Percentiles rank a stretch among this genome's conserved stretches.
Conservation (phyloP, 1,140 invertebrate genomes). For the Hylaeus anthracinus region DNA sequence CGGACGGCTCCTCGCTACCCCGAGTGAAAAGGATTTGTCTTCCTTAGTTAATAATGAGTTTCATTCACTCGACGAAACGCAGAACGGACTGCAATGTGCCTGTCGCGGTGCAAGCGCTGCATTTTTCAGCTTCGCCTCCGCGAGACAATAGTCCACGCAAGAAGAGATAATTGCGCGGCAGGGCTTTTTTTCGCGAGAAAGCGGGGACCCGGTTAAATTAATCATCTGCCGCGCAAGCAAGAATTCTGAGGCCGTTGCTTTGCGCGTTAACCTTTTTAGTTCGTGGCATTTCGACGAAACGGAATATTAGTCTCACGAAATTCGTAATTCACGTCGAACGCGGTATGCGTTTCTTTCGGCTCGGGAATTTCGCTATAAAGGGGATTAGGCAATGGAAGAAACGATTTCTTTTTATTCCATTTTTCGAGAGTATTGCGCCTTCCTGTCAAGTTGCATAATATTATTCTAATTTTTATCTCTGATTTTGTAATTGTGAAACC, state of each 20-base stretch:
- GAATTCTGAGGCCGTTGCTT: constrained; percentile 10
- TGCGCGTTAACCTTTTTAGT: constrained; percentile 23
- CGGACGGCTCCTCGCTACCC: constrained; percentile 5
- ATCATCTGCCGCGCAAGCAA: constrained; percentile 49
- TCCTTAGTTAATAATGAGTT: constrained; percentile 48
- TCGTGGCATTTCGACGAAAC: constrained; percentile 14
- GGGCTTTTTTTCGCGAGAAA: not conserved
- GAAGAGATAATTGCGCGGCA: constrained; percentile 45
- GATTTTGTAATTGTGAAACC: too few relatives aligned
- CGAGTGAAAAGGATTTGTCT: constrained; percentile 33
- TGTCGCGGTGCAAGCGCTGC: constrained; percentile 45
- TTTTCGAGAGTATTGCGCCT: too few relatives aligned
- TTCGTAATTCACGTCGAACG: constrained; percentile 21
- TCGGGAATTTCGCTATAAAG: too few relatives aligned
- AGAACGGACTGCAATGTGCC: constrained; percentile 33
- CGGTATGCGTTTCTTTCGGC: constrained; percentile 7
- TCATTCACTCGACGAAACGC: constrained; percentile 41
- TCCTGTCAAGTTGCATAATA: too few relatives aligned
- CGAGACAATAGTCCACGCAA: constrained; percentile 46
- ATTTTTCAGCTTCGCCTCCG: constrained; percentile 47
- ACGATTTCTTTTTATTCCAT: too few relatives aligned
- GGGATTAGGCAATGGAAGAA: too few relatives aligned
- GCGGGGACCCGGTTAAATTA: constrained; percentile 36
- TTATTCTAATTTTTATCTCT: too few relatives aligned
- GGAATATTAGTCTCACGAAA: constrained; percentile 10